Evolutionary conservation across 2,797 vertebrate genomes (phyloP), one percentile per base, ranked within the genome.

Genomic region (Anas capensis): DNA sequence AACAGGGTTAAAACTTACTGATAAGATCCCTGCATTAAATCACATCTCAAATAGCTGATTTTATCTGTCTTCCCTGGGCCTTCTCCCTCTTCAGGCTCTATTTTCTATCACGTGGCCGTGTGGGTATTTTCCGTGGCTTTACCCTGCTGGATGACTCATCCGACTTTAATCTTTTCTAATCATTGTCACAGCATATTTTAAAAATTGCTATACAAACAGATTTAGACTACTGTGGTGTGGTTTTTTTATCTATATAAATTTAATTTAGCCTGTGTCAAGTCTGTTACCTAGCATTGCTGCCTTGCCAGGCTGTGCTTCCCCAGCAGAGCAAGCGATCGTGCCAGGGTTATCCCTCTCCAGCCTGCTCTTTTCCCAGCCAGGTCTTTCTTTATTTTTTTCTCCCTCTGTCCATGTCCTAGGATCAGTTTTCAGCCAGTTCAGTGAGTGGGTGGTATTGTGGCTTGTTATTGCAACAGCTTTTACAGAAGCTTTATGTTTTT

Each of bases 141-240:
- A 4, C 42, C 48, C 33, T 61, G 66, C 77, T 68, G 48, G 49
- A 26, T 79, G 77, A 36, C 54, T 86, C 76, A 84, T 61, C 72
- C 73, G 44, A 23, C 69, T 85, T 56, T 33, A 81, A 80, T 87
- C 90, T 93, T 61, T 82, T 56, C 40, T 71, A 64, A 75, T 80
- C 16, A 10, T 79, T 53, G 17, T 56, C 58, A 64, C 76, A 85
- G 57, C 82, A 12, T 54, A 49, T 91, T 92, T 92, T 16, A 62
- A 85, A 87, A 92, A 46, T 48, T 46, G 61, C 71, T 60, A 11
- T 60, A 62, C 71, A 56, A 89, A 76, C 64, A 60, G 38, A 87
- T 2, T 54, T 27, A 8, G 66, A 11, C 34, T 66, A 58, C 21
- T 53, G 5, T 16, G 33, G 34, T 2, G 14, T 42, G 23, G 1